phyloP scores from a whole-genome alignment of 2,888 invertebrate genomes.

The Barypeithes pellucidus region DNA sequence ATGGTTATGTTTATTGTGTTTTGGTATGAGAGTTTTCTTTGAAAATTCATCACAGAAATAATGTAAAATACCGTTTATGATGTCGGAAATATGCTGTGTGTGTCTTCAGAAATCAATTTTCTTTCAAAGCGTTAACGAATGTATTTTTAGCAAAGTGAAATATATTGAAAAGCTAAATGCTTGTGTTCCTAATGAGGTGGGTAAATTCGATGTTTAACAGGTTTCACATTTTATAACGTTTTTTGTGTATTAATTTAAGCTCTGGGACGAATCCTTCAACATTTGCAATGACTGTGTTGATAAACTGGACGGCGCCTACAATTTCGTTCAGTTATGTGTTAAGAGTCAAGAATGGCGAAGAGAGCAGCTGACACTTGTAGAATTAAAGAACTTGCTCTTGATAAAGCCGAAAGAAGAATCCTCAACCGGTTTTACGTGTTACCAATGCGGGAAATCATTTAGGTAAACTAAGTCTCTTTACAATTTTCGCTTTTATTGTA shows the following conservation, averaged over 20 bases:
- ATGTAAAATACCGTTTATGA: constrained; percentile 44
- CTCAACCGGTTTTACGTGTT: constrained; percentile 36
- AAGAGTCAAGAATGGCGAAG: constrained; percentile 57
- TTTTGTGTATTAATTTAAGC: constrained; percentile 37
- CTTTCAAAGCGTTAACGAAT: constrained; percentile 52
- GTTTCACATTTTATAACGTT: background rate
- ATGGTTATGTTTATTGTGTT: too few relatives aligned
- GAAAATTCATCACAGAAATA: background rate
- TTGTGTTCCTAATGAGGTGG: constrained; percentile 56
- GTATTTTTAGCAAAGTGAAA: constrained; percentile 47
- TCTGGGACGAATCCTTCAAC: constrained; percentile 55
- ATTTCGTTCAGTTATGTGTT: constrained; percentile 57
- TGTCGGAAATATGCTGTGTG: constrained; percentile 57
- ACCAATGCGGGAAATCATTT: constrained; percentile 46
- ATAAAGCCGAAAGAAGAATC: constrained; percentile 1
- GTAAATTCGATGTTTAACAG: background rate
- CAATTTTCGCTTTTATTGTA: background rate
- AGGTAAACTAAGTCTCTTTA: constrained; percentile 26
- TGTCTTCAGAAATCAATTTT: constrained; percentile 55
- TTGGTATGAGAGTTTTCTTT: too few relatives aligned
- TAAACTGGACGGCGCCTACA: constrained; percentile 55
- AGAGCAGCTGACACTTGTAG: constrained; percentile 45
- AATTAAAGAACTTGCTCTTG: background rate
- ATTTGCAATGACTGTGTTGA: constrained; percentile 58
- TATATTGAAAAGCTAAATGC: constrained; percentile 52